Conservation (phyloP, 2,797 vertebrate genomes). For the Pangasius sanitwongsei region DNA sequence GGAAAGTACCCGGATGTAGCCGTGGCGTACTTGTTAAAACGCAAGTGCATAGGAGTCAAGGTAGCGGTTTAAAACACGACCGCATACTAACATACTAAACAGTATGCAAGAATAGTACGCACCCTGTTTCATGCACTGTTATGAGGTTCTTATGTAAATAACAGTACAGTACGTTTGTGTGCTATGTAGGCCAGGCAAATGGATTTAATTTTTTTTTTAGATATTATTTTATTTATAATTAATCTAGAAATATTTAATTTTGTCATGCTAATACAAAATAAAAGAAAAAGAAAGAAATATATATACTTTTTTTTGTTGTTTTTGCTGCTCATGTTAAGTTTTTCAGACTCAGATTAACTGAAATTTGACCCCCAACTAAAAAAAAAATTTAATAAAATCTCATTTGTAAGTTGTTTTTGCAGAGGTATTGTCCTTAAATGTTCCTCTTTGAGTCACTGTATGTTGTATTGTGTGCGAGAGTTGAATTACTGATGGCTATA, state of each 20-base stretch:
- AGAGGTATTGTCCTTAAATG: neutral
- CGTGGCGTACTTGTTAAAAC: slow-evolving; percentile 10
- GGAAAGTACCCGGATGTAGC: slow-evolving; percentile 9
- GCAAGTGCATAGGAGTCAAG: neutral
- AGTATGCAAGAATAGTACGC: neutral
- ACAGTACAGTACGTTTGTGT: neutral
- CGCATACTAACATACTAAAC: neutral
- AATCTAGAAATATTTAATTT: neutral
- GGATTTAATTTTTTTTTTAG: no score
- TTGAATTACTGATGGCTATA: neutral
- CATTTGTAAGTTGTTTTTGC: neutral
- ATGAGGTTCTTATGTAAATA: neutral
- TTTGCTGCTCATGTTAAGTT: neutral
- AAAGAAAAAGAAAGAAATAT: neutral
- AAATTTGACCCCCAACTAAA: neutral
- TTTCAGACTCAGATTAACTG: neutral
- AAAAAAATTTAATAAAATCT: neutral
- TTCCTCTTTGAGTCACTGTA: neutral
- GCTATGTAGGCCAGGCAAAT: neutral
- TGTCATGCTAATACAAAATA: neutral
- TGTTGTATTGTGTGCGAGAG: neutral
- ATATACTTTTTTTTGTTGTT: neutral
- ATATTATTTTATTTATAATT: neutral
- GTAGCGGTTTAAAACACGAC: neutral
- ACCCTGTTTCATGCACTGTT: neutral